Evolutionary conservation across 23 tunicate genomes (phyloP), one percentile per base, ranked within the genome.

Genomic region (Ciona savignyi): DNA sequence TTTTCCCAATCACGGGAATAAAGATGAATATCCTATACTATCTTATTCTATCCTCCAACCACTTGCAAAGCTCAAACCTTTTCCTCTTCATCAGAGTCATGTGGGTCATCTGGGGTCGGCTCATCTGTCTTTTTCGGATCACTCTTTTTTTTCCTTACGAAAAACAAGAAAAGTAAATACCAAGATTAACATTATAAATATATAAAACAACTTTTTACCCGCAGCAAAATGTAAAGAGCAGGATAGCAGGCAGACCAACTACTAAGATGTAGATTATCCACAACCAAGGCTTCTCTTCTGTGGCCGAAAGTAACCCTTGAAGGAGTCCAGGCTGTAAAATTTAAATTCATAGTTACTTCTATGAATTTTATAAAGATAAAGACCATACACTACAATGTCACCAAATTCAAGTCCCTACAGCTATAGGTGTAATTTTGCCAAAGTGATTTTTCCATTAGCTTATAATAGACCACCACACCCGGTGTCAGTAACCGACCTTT

Each of bases 71-170:
- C 73, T 6, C 15, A 68, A 34, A 49, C 49, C 19, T 65, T 27
- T 63, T 64, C 64, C 23, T 56, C 56, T 30, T 33, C 71, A 4
- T 79, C 97, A 67, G 86, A 75, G 30, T 90, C 86, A 33, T 90
- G 97, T 22, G 86, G 86, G 34, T 85, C 97, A 29, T 90, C 97
- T 26, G 79, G 81, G 6, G 90, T 84, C 2, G 90, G 82, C 28
- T 79, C 97, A 65, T 90, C 97, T 48, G 97, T 90, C 68, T 90
- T 90, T 64, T 87, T 81, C 1, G 83, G 87, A 72, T 87, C 77
- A 0, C 61, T 60, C 51, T 76, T 70, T 34, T 86, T 83, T 31
- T 26, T 32, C 21, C 75, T 30, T 31, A 68, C 29, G 31, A 22
- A 66, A 63, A 63, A n/a, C n/a, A n/a, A n/a, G 11, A 63, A 4